These are phyloP conservation scores for Nansenia antarctica DNA, from an alignment of 2,113 vertebrate genomes.

Conservation along the genomic window DNA sequence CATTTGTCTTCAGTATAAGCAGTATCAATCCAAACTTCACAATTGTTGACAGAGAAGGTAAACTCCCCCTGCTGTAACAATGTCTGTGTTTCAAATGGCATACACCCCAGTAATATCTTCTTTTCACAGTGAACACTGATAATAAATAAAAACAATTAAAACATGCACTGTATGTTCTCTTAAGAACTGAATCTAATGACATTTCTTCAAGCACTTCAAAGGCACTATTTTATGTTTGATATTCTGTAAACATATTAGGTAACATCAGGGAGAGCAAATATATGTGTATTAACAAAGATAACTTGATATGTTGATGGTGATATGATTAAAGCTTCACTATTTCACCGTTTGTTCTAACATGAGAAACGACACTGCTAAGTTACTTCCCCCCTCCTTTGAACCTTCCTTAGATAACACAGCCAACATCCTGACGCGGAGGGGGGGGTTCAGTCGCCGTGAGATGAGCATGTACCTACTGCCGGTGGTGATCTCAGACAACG, in stretches of 20 bases:
- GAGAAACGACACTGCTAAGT: not conserved
- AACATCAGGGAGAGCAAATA: no score
- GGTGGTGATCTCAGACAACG: slow-evolving; percentile 93
- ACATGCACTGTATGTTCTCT: no score
- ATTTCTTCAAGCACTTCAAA: not conserved
- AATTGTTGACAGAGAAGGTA: slow-evolving; percentile 95
- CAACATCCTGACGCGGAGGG: slow-evolving; percentile 89
- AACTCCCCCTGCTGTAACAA: slow-evolving; percentile 27
- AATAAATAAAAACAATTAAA: no score
- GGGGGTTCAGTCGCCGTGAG: slow-evolving; percentile 90
- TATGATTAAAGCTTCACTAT: not conserved
- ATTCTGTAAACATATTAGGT: no score
- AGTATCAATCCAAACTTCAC: slow-evolving; percentile 96
- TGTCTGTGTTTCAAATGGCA: not conserved
- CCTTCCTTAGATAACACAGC: slow-evolving; percentile 91
- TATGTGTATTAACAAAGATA: not conserved
- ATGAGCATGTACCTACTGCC: slow-evolving; percentile 90
- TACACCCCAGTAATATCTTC: no score
- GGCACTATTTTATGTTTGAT: no score
- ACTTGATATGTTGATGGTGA: no score
- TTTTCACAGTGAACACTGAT: no score
- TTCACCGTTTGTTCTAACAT: not conserved
- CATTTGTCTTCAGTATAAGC: slow-evolving; percentile 96
- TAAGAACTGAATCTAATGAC: not conserved
- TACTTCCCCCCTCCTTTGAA: not conserved